A percentile compares a stretch with the other conserved stretches of the same genome.
These are phyloP conservation scores for Conus canariensis DNA, from an alignment of 2,888 invertebrate species.

Conservation along the genomic window DNA sequence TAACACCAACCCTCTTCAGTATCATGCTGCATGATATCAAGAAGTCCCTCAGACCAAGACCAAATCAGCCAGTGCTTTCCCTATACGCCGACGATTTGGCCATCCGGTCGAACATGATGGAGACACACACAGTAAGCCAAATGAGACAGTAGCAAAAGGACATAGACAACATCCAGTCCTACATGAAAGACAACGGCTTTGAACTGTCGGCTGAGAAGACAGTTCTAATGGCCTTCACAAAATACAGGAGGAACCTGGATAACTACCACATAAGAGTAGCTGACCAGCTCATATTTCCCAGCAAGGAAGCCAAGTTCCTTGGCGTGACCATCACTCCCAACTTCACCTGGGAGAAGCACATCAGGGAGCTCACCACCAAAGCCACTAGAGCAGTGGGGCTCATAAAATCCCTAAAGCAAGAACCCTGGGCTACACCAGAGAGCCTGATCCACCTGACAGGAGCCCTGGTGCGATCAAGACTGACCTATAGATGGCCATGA, in stretches of 20 bases:
- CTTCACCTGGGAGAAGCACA: not conserved
- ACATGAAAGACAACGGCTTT: not conserved
- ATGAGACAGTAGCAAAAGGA: not conserved
- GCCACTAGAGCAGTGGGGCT: not conserved
- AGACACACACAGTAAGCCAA: not conserved
- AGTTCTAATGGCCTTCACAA: not conserved
- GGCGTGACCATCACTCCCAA: not conserved
- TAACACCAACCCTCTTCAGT: no score
- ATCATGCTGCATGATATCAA: constrained; percentile 8
- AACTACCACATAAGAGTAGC: not conserved
- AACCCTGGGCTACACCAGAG: not conserved
- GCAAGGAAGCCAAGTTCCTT: not conserved
- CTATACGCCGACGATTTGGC: not conserved
- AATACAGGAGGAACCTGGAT: not conserved
- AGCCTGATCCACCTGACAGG: not conserved
- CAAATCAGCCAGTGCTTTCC: not conserved
- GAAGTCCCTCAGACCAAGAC: not conserved
- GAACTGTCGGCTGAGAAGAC: not conserved
- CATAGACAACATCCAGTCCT: not conserved
- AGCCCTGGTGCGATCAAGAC: not conserved
- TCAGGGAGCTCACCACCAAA: not conserved
- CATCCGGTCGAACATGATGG: not conserved
- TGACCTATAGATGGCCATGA: not conserved
- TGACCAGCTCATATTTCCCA: not conserved
- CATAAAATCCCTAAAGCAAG: not conserved